Base-by-base conservation (phyloP, 2,888 invertebrate species). In the Eristalis tenax region DNA sequence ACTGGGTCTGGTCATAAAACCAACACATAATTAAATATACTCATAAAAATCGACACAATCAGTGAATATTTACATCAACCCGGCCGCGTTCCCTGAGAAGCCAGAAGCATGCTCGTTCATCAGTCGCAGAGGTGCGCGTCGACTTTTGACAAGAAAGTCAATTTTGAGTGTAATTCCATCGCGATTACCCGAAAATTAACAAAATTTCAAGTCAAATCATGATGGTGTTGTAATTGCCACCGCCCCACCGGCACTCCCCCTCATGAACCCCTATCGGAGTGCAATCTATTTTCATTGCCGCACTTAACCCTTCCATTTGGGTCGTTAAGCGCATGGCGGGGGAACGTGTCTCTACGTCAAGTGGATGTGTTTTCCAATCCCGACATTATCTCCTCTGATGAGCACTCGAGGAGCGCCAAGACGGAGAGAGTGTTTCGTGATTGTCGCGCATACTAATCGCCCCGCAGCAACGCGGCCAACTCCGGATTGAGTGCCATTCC, bases 81-180 rank as follows among this genome's bases (percentile, higher is more conserved):
- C 61, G 69, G 5, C 56, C 32, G 10, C 32, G 1, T 10, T 18
- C 77, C 74, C 35, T 57, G 35, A 13, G 38, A 38, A 38, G 13
- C 35, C 64, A 8, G 35, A 59, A 56, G 43, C 23, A 18, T 35
- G 18, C 23, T n/a, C 56, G 56, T 35, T 59, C 70, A 28, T 70
- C 15, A 35, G 35, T 18, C 50, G 63, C 18, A 69, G 50, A 32
- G 38, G 43, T 68, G 61, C 5, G 64, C 64, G 35, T 59, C 66
- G 86, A 79, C 78, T 75, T 83, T 86, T 83, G 83, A 87, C 75
- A 63, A 83, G 66, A 43, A 61, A 83, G 83, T 74, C 79, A 69
- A 65, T 79, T 83, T 50, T 69, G 23, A 75, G 74, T 22, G 68
- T 64, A 63, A 74, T 83, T 83, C 69, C 59, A 65, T 80, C 68